Evolutionary conservation across 2,888 invertebrate species (phyloP).

Genomic region (Patella ulyssiponensis): DNA sequence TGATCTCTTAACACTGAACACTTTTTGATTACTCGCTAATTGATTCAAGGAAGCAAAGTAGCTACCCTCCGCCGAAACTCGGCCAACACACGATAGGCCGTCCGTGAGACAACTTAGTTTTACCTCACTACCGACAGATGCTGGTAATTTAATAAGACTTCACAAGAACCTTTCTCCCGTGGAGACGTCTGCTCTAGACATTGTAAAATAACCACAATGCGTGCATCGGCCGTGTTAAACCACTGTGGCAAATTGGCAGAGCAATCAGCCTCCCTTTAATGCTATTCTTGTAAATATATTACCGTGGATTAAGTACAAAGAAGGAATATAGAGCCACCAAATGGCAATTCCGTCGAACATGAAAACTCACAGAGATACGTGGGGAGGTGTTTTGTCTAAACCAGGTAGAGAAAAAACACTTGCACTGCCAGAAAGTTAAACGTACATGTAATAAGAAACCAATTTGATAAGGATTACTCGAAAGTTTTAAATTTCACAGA

Average conservation of each 20-base stretch:
- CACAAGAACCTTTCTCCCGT: conserved; percentile 7
- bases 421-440: conserved; percentile 7
- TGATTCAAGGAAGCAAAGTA: conserved; percentile 6
- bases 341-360: no score
- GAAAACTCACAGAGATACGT: no score
- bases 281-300: conserved; percentile 9
- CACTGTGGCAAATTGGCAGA: conserved; percentile 1
- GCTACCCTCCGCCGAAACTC: not conserved
- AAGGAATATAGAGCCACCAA: not conserved
- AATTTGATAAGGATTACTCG: conserved; percentile 3
- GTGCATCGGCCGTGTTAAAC: conserved; percentile 9
- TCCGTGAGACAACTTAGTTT: conserved; percentile 8
- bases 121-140: conserved; percentile 5
- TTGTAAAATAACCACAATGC: conserved; percentile 7
- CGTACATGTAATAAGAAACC: conserved; percentile 8
- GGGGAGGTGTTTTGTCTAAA: conserved; percentile 4
- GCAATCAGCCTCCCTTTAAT: not conserved
- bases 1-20: not conserved
- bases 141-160: conserved; percentile 7
- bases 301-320: not conserved
- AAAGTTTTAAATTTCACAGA: conserved; percentile 11
- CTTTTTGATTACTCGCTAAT: not conserved
- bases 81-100: not conserved
- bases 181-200: not conserved
- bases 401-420: conserved; percentile 10